Base-by-base conservation (phyloP, 2,888 invertebrate species). In the Sarcophaga carnaria region DNA sequence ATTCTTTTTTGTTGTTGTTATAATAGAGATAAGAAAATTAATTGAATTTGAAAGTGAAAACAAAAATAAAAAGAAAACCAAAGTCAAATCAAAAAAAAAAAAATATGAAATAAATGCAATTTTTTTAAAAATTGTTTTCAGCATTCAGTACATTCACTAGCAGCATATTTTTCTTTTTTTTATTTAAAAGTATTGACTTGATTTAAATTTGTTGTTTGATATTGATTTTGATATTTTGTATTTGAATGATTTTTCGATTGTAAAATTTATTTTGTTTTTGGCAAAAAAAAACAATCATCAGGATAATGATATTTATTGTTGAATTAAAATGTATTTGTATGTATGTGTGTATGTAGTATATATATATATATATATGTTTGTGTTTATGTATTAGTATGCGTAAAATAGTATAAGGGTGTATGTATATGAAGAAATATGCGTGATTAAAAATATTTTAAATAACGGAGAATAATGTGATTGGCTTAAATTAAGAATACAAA, bases 121-220 rank as follows among this genome's bases (percentile, higher is more conserved):
- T 64, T 71, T 77, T 77, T 59, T 20, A 22, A 25, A 63, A 62
- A n/a, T 60, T 66, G 47, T 20, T n/a, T 88, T 90, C 92, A 92
- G 93, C 93, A 93, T 93, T 93, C 93, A 93, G 90, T 93, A 93
- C 93, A 93, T 93, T 93, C 93, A 93, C 93, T 93, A 93, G 93
- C 93, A 93, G 91, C 92, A 90, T 92, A 92, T 91, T 90, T 89
- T 89, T 37, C 37, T 37, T 37, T 62, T 47, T 90, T 79, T 69
- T 87, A 80, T 87, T 88, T 88, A 85, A 70, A 54, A 22, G 22
- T 81, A 62, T 70, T 79, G 10, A 37, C 1, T 37, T 37, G 37
- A 37, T 37, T 37, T 37, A 37, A 37, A 37, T 83, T 69, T 78
- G 37, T 80, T 12, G 37, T 62, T 63, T 63, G 20, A 76, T 20